Percentiles rank a stretch among this genome's conserved stretches.
These are phyloP conservation scores for Verasper variegatus DNA, from an alignment of 2,113 vertebrate genomes.

Conservation along the genomic window DNA sequence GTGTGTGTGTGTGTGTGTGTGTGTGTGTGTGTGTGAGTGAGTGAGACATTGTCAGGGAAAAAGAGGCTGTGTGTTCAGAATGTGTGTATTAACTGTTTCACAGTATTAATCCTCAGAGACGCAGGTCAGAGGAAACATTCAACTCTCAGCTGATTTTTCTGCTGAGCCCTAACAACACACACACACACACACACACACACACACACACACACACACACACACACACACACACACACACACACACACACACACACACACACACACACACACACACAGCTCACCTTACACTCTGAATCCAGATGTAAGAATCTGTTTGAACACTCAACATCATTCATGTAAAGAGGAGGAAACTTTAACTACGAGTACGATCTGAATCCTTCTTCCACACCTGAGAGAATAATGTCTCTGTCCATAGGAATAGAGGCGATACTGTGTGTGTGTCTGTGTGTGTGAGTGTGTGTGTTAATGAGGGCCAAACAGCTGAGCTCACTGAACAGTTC, in stretches of 20 bases:
- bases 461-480: slow-evolving; percentile 53
- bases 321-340: too few relatives aligned
- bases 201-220: too few relatives aligned
- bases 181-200: too few relatives aligned
- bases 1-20: background rate
- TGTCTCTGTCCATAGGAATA: background rate
- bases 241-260: slow-evolving; percentile 1
- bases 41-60: background rate
- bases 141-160: slow-evolving; percentile 66
- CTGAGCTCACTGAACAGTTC: slow-evolving; percentile 68
- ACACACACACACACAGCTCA: slow-evolving; percentile 7
- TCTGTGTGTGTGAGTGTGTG: background rate
- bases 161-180: slow-evolving; percentile 55
- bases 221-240: slow-evolving; percentile 14
- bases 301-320: too few relatives aligned
- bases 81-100: slow-evolving; percentile 3
- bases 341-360: too few relatives aligned
- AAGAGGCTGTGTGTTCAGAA: background rate
- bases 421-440: too few relatives aligned
- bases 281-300: background rate
- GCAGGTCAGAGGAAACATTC: slow-evolving; percentile 55
- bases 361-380: too few relatives aligned
- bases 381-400: background rate
- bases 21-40: background rate
- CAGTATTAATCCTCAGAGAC: slow-evolving; percentile 44